A percentile compares a stretch with the other conserved stretches of the same genome.
phyloP scores from a whole-genome alignment of 2,888 invertebrate species.

The Phrixothrix hirtus region DNA sequence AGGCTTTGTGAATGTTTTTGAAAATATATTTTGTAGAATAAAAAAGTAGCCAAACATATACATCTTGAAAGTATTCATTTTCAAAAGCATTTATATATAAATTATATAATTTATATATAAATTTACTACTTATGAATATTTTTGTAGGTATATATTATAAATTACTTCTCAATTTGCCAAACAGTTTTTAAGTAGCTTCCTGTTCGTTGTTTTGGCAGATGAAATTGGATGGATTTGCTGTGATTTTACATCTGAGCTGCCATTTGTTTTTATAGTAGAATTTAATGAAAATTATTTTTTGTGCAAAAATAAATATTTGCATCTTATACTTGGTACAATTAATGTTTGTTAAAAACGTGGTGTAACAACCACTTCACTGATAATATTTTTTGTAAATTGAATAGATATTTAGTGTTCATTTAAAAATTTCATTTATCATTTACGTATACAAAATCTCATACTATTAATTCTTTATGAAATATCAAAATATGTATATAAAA shows the following conservation, averaged over 20 bases:
- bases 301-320: too few relatives aligned
- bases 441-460: not conserved
- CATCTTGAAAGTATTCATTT: not conserved
- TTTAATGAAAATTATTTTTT: conserved; percentile 5
- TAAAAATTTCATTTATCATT: conserved; percentile 1
- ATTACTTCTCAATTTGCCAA: not conserved
- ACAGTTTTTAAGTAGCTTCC: conserved; percentile 5
- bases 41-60: not conserved
- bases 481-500: conserved; percentile 15
- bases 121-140: too few relatives aligned
- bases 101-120: too few relatives aligned
- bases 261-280: conserved; percentile 10
- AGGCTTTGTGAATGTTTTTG: conserved; percentile 2
- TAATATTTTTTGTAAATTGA: too few relatives aligned
- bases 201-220: not conserved
- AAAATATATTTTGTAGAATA: not conserved
- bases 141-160: not conserved
- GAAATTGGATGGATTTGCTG: conserved; percentile 5
- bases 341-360: too few relatives aligned
- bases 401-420: conserved; percentile 20
- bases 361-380: too few relatives aligned
- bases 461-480: conserved; percentile 1
- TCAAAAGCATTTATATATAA: conserved; percentile 7
- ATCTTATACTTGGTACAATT: too few relatives aligned
- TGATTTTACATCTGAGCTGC: conserved; percentile 13